A percentile compares a stretch with the other conserved stretches of the same genome.
phyloP scores from a whole-genome alignment of 2,113 vertebrate genomes.

The Mus musculus region DNA sequence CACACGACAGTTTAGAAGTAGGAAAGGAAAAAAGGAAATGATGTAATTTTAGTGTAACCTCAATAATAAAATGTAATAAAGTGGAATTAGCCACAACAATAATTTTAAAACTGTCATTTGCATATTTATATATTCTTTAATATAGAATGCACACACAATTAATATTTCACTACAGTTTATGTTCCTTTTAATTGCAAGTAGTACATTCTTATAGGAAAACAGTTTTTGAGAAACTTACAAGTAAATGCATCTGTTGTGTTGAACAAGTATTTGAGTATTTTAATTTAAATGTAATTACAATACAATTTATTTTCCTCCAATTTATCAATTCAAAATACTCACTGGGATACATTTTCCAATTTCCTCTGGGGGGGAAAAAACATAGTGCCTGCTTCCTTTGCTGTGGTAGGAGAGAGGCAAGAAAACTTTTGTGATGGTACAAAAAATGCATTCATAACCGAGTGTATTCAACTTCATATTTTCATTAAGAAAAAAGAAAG shows the following conservation, averaged over 20 bases:
- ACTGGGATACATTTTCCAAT: background rate
- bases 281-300: background rate
- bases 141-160: background rate
- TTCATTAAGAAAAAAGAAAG: background rate
- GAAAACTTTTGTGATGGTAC: background rate
- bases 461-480: background rate
- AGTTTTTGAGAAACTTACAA: constrained; percentile 20
- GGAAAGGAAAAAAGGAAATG: background rate
- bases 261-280: background rate
- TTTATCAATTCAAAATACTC: background rate
- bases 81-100: background rate
- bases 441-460: background rate
- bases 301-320: background rate
- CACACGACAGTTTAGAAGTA: background rate
- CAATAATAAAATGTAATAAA: background rate
- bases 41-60: background rate
- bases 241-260: background rate
- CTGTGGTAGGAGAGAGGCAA: background rate
- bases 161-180: constrained; percentile 13
- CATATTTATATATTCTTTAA: background rate
- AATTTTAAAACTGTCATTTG: background rate
- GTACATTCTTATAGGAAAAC: background rate
- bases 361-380: background rate
- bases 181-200: background rate
- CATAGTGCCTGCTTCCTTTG: background rate